These are phyloP conservation scores for Melanotaenia parkinsoni DNA, from an alignment of 2,797 vertebrate species.

Conservation along the genomic window DNA sequence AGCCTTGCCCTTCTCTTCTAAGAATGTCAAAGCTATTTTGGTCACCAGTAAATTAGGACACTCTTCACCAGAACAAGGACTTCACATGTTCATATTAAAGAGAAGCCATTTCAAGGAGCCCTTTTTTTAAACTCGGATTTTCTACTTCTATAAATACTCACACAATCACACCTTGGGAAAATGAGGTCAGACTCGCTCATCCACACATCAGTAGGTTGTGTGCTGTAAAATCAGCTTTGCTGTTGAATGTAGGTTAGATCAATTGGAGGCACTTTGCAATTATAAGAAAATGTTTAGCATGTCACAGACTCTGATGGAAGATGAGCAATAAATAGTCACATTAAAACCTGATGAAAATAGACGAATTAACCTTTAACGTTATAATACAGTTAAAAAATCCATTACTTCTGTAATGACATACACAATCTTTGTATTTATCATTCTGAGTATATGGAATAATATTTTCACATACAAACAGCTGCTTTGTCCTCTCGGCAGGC, in stretches of 20 bases:
- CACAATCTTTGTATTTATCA: background rate
- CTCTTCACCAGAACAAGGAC: slow-evolving; percentile 51
- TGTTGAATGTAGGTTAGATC: slow-evolving; percentile 19
- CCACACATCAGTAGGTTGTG: slow-evolving; percentile 11
- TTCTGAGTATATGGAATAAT: background rate
- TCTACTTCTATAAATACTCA: slow-evolving; percentile 50
- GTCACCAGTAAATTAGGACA: slow-evolving; percentile 66
- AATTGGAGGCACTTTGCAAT: slow-evolving; percentile 13
- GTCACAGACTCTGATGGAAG: too few species aligned
- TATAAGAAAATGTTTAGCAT: too few species aligned
- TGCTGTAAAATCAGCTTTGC: slow-evolving; percentile 5
- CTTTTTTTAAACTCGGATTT: slow-evolving; percentile 25
- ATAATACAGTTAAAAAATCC: too few species aligned
- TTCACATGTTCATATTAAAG: slow-evolving; percentile 51
- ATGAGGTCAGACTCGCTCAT: slow-evolving; percentile 30
- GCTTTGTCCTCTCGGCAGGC: background rate
- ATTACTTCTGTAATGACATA: background rate
- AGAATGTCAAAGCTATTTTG: slow-evolving; percentile 35
- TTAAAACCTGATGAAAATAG: too few species aligned
- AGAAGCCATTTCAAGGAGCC: slow-evolving; percentile 23
- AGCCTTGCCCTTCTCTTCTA: slow-evolving; percentile 32
- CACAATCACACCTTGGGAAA: slow-evolving; percentile 34
- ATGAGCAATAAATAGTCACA: too few species aligned
- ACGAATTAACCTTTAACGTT: background rate
- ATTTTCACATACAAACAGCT: background rate